Base-by-base conservation (phyloP, 2,113 vertebrate genomes). In the Mungos mungo region DNA sequence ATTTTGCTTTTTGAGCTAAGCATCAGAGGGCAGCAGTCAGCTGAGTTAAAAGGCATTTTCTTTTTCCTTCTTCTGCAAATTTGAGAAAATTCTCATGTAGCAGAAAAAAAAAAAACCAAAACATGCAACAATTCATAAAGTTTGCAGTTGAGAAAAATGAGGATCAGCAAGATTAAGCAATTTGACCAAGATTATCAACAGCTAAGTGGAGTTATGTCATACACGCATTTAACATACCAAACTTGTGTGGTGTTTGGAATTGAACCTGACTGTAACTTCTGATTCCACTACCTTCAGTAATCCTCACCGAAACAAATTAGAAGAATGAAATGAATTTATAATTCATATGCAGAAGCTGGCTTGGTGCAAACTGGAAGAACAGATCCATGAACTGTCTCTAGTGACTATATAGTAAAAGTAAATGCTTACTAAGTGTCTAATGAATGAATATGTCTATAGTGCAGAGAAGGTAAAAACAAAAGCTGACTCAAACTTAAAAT, bases 1-100 rank as follows among this genome's bases (percentile, higher is more conserved):
- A 41, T 92, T 98, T 88, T 90, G 72, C 84, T 97, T 81, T 94
- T 96, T 66, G 97, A 97, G 92, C 69, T 80, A 94, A 88, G 92
- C 84, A 52, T 89, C 90, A 57, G 83, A 94, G 33, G 94, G 84
- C 76, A 90, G 86, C 86, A 96, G 86, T 80, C 92, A 92, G 92
- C 47, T 90, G 65, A 95, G 87, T 95, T 86, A 69, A 66, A 85
- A 87, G 31, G 50, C 74, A 81, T 69, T 92, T 82, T 66, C 77
- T 87, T 96, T 95, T 72, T 77, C 31, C 13, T 76, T 72, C 84
- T 92, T 92, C 57, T 66, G 83, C 63, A 95, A 72, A 80, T 96
- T 81, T 81, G 80, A 97, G 90, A 88, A 94, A 87, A 87, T 38
- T 92, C 93, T 92, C 90, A 95, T 38, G 57, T 66, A 77, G 35